Evolutionary conservation across 2,888 invertebrate species (phyloP), one percentile per base, ranked within the genome.

Genomic region (Didymodactylos carnosus): DNA sequence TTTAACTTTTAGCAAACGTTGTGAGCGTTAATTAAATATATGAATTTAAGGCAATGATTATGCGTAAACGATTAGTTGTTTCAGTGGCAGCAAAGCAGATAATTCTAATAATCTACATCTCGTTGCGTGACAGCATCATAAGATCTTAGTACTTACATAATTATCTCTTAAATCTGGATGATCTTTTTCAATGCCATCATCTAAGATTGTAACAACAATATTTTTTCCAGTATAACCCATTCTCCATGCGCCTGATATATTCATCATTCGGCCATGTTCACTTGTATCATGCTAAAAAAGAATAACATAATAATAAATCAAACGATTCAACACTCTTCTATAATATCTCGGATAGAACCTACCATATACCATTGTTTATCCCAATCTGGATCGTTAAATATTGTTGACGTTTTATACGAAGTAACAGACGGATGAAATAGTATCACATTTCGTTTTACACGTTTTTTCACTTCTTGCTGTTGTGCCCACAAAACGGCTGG

Each of bases 161-260:
- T 95, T 95, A 78, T 88, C 87, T 73, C 87, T 84, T 77, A 95
- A 87, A 84, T 95, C 95, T 0, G 94, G 94, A 85, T 95, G 94
- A 84, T 92, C 91, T 76, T 91, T 92, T 83, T 95, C 94, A 51
- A 95, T 87, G 39, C 95, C 95, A 82, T 95, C 95, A 82, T 97
- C 95, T 71, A 97, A 87, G 78, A 97, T 95, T 70, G 95, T 94
- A 76, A 97, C 94, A 25, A 94, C 94, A 27, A 95, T 90, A 43
- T 93, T 93, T 79, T 89, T 89, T 43, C 95, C 97, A 0, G 94
- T 94, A 80, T 91, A 88, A 71, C 94, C 94, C 83, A 91, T 89
- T 81, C 88, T 87, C 95, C 97, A 97, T 46, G 94, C 95, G 74
- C 90, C 91, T 80, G 91, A 89, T 77, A 97, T 95, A 84, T 94